Conservation (phyloP, 2,888 invertebrate genomes). For the Scaptomyza polygonia region DNA sequence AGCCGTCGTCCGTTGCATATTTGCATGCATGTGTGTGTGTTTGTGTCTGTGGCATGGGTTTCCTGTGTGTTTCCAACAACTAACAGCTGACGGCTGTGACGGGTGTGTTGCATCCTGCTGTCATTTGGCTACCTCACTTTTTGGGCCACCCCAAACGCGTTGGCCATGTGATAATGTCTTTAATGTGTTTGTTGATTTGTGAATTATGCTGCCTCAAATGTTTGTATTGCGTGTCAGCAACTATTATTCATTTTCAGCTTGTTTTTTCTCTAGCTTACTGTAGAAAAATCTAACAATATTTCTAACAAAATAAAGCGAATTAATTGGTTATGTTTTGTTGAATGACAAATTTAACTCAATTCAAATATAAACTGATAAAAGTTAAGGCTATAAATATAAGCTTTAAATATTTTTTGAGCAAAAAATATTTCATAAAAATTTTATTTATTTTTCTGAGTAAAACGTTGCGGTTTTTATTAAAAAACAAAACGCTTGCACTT, state of each 20-base stretch:
- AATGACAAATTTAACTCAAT: no score
- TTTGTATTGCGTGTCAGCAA: conserved; percentile 30
- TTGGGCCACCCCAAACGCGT: conserved; percentile 34
- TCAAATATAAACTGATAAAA: no score
- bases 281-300: neutral
- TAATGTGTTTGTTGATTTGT: conserved; percentile 59
- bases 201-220: conserved; percentile 22
- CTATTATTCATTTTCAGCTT: neutral
- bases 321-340: no score
- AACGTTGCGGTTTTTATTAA: neutral
- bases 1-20: conserved; percentile 60
- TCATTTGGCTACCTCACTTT: conserved; percentile 68
- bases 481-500: conserved; percentile 18
- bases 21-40: conserved; percentile 19
- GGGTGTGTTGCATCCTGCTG: conserved; percentile 73
- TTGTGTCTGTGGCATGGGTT: conserved; percentile 26
- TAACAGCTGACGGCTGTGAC: conserved; percentile 34
- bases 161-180: conserved; percentile 59
- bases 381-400: no score
- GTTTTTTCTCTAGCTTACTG: neutral
- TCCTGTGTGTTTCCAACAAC: conserved; percentile 31
- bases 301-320: no score
- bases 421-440: neutral
- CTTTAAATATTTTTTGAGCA: no score
- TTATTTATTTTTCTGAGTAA: neutral